phyloP scores from a whole-genome alignment of 1,140 invertebrate species.

The Trachelipus rathkii region DNA sequence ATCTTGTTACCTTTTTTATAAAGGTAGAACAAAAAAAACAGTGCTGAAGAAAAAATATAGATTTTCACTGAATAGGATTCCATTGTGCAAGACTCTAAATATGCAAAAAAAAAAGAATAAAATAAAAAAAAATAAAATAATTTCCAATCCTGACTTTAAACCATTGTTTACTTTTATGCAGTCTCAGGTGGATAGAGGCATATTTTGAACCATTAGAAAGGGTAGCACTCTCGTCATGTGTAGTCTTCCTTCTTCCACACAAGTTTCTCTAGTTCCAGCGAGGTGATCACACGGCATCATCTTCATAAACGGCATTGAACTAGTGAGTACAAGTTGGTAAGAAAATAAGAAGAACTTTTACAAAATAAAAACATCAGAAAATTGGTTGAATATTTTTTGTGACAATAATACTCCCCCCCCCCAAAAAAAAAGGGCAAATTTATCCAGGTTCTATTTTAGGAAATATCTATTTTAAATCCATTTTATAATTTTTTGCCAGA shows the following conservation, averaged over 20 bases:
- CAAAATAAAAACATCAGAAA: too few species aligned
- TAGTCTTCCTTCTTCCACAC: slow-evolving; percentile 84
- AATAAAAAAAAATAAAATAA: neutral
- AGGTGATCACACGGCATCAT: slow-evolving; percentile 81
- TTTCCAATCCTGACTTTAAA: slow-evolving; percentile 29
- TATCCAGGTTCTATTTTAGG: too few species aligned
- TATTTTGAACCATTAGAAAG: slow-evolving; percentile 40
- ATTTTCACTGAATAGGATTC: neutral
- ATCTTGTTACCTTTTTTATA: slow-evolving; percentile 89
- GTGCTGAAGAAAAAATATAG: neutral
- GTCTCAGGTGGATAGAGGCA: slow-evolving; percentile 38
- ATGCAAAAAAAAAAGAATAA: neutral
- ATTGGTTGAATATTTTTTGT: too few species aligned
- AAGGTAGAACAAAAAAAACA: too few species aligned
- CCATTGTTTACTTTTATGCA: too few species aligned
- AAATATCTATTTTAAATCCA: too few species aligned
- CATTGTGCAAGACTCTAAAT: too few species aligned
- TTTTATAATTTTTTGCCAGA: too few species aligned
- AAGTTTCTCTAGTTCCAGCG: slow-evolving; percentile 83
- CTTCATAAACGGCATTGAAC: slow-evolving; percentile 34
- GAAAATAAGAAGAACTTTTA: neutral
- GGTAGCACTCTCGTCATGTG: slow-evolving; percentile 28
- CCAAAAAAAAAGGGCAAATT: too few species aligned
- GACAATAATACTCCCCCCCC: neutral
- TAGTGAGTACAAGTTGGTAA: too few species aligned